Evolutionary conservation across 2,113 vertebrate species (phyloP), one percentile per base, ranked within the genome.

Genomic region (Myotis davidii): DNA sequence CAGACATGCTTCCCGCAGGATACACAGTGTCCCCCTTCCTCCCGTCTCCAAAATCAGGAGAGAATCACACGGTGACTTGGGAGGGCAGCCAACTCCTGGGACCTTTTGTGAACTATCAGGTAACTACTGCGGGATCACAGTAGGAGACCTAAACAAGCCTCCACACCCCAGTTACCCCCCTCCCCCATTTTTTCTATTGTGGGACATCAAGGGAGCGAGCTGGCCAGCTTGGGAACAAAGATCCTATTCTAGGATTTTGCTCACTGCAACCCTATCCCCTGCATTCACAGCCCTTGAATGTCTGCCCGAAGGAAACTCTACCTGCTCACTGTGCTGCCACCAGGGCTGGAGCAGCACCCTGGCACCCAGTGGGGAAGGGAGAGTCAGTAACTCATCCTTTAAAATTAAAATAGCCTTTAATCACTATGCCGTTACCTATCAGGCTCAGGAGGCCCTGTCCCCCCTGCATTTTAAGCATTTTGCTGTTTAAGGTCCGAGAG

Each of bases 191-290:
- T 78, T 64, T 54, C 93, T 96, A 96, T 96, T 97, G 96, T 90
- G 92, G 85, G 92, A 96, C 94, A 96, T 98, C 95, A 91, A 96
- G 97, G 95, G 93, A 96, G 90, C 45, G 54, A 96, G 95, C 92
- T 97, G 96, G 89, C 97, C 85, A 97, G 90, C 94, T 84, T 94
- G 95, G 94, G 94, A 98, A 94, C 89, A 95, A 85, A 88, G 91
- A 97, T 98, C 90, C 97, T 91, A 56, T 96, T 98, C 97, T 85
- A 98, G 97, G 98, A 98, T 97, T 77, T 87, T 94, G 96, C 79
- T 97, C 96, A 96, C 84, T 88, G 97, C 96, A 98, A 93, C 94
- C 77, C 91, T 93, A 42, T 27, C 96, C 64, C 73, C 93, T 76
- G 76, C 96, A 73, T 76, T 94, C 96, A 78, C 86, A 45, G 67